phyloP scores from a whole-genome alignment of 2,113 vertebrate genomes.

The Muntiacus muntjak region DNA sequence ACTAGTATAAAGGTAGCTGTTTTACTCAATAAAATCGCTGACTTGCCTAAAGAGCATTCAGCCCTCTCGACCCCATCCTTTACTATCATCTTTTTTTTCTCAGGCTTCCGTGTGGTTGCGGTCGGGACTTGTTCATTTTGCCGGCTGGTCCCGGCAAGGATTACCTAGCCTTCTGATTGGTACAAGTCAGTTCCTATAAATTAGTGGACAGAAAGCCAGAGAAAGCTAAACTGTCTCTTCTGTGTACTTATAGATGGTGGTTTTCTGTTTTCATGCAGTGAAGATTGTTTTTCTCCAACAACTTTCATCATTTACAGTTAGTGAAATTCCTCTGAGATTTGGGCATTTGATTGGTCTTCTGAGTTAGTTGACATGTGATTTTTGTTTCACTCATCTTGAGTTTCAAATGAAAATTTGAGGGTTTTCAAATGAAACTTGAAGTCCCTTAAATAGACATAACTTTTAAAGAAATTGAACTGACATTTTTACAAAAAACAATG shows the following conservation, averaged over 20 bases:
- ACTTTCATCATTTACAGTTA: not conserved
- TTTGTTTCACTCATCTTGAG: not conserved
- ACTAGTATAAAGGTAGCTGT: too few relatives aligned
- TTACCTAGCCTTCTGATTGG: not conserved
- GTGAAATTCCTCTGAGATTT: not conserved
- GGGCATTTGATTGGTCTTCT: not conserved
- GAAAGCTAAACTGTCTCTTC: not conserved
- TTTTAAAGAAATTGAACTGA: not conserved
- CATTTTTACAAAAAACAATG: not conserved
- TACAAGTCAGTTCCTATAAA: not conserved
- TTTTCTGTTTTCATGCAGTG: not conserved
- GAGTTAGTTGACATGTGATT: not conserved
- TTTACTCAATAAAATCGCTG: too few relatives aligned
- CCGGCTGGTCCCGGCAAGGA: too few relatives aligned
- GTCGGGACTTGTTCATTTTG: too few relatives aligned
- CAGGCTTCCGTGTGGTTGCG: too few relatives aligned
- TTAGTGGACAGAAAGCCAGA: not conserved
- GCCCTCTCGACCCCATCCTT: too few relatives aligned
- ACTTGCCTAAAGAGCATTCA: too few relatives aligned
- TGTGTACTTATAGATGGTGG: not conserved
- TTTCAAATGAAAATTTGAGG: not conserved
- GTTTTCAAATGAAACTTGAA: not conserved
- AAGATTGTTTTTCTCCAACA: not conserved
- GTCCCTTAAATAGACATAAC: not conserved
- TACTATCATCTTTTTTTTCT: too few relatives aligned